Evolutionary conservation across 2,888 invertebrate genomes (phyloP), one percentile per base, ranked within the genome.

Genomic region (Eulithis testata): DNA sequence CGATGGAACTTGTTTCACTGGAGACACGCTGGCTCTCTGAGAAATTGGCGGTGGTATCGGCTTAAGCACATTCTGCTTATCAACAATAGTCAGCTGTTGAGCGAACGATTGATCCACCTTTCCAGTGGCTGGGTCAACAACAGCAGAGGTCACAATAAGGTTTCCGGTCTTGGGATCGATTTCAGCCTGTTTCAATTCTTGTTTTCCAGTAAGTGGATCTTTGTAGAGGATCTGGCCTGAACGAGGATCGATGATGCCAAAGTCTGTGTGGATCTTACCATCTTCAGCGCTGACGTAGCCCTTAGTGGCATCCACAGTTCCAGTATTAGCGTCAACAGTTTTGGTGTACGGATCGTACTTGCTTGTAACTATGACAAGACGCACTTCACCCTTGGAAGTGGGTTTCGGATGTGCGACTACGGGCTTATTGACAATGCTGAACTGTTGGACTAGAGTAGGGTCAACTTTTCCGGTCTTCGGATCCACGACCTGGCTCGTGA

Each of bases 321-420:
- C 94, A 49, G 92, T 85, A 52, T 92, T 91, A 6, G 93, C 94
- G 71, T 95, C 94, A 21, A 95, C 91, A 4, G 94, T 86, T 73
- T 94, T 94, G 0, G 94, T 92, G 83, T 94, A 94, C 4, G 94
- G 94, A 81, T 95, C 95, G 75, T 94, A 94, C 77, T 93, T 94
- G 55, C 94, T 94, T 3, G 92, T 93, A 36, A 92, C 80, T 51
- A 91, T 86, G 4, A 92, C 92, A 21, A 93, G 80, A 57, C 91
- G 89, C 27, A 93, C 76, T 78, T 93, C 92, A 3, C 91, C 93
- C 67, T 85, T 87, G 3, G 90, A 82, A 0, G 80, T 78, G 11
- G 92, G 92, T 70, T 90, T 92, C 2, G 84, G 73, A 66, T 89
- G 84, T 9, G 87, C 82, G n/a, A 89, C 87, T 11, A 89, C 86